These are phyloP conservation scores for Oreohelix idahoensis DNA, from an alignment of 1,140 invertebrate species.

Conservation along the genomic window DNA sequence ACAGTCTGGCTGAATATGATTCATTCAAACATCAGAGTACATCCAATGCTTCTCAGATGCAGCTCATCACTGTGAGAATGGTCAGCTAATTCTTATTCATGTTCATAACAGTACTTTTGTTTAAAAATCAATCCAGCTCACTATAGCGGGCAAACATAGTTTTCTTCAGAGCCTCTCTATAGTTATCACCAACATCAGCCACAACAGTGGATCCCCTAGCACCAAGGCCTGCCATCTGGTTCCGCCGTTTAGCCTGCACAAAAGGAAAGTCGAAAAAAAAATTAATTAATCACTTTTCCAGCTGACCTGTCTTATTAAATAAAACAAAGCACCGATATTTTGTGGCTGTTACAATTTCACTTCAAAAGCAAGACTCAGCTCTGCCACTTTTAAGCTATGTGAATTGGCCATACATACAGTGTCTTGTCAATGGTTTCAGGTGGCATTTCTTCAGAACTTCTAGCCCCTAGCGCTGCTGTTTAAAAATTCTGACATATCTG, in stretches of 20 bases:
- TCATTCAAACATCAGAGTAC: not conserved
- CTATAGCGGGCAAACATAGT: constrained; percentile 80
- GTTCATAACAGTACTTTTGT: not conserved
- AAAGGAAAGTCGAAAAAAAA: too few species aligned
- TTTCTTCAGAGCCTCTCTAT: constrained; percentile 92
- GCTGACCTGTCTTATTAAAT: too few species aligned
- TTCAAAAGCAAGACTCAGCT: too few species aligned
- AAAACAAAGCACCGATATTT: too few species aligned
- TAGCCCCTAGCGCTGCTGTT: too few species aligned
- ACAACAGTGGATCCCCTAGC: constrained; percentile 81
- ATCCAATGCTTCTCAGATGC: not conserved
- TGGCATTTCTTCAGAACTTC: too few species aligned
- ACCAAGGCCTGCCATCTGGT: constrained; percentile 73
- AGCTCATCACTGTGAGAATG: not conserved
- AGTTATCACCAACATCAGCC: constrained; percentile 85
- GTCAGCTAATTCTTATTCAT: not conserved
- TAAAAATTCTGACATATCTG: too few species aligned
- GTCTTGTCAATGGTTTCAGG: too few species aligned
- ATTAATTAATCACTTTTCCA: too few species aligned
- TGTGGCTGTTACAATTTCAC: too few species aligned
- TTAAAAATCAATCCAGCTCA: constrained; percentile 67
- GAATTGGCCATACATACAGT: too few species aligned
- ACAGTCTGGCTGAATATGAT: not conserved
- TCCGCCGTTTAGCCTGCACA: constrained; percentile 63
- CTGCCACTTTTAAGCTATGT: too few species aligned